These are phyloP conservation scores for Apocheima hispidaria DNA, from an alignment of 2,888 invertebrate species.

Conservation along the genomic window DNA sequence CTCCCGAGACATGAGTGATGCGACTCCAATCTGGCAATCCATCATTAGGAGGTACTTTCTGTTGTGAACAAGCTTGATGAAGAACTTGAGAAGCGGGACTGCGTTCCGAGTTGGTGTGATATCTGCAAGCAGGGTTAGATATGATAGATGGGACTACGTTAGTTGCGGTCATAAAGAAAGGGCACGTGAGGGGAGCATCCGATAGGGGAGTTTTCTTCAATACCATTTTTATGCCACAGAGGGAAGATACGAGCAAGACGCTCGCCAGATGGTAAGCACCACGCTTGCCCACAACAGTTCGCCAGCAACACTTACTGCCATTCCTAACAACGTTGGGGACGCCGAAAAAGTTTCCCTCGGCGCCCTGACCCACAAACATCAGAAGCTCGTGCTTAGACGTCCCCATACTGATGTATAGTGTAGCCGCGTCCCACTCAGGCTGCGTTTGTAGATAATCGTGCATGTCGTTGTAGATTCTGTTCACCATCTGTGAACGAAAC, in stretches of 20 bases:
- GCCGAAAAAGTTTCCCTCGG: constrained; percentile 67
- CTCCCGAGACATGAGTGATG: constrained; percentile 50
- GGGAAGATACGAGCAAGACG: not conserved
- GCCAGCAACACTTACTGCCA: constrained; percentile 56
- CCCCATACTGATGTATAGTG: constrained; percentile 61
- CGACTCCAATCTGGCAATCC: constrained; percentile 65
- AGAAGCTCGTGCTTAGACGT: constrained; percentile 62
- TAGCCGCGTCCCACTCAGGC: constrained; percentile 72
- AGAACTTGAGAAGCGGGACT: constrained; percentile 66
- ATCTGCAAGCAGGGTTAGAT: constrained; percentile 46
- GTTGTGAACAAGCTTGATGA: constrained; percentile 61
- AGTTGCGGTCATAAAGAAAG: not conserved
- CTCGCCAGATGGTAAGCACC: no score
- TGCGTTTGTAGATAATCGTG: constrained; percentile 65
- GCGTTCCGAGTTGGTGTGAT: constrained; percentile 52
- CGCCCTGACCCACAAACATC: constrained; percentile 69
- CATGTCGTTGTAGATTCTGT: constrained; percentile 71
- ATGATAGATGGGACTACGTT: not conserved
- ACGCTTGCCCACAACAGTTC: no score
- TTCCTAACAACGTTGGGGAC: constrained; percentile 66
- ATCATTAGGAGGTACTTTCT: constrained; percentile 66
- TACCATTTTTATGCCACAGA: no score
- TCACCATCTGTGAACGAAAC: constrained; percentile 54
- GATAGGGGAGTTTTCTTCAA: no score
- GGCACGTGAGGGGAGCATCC: no score